phyloP scores from a whole-genome alignment of 2,797 vertebrate species.

The Gephyroberyx darwinii region DNA sequence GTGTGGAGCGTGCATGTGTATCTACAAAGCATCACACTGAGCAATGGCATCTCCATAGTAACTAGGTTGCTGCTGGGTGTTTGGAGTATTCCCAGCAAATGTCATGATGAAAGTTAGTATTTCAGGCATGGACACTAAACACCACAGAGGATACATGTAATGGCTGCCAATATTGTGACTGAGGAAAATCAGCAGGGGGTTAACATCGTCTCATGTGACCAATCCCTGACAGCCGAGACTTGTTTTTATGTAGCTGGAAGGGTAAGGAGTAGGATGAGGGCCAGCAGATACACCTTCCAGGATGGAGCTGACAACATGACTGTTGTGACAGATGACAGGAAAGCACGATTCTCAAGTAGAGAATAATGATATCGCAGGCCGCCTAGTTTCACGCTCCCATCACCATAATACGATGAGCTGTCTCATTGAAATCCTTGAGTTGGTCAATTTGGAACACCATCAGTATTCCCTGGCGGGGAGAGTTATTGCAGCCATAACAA shows the following conservation, averaged over 20 bases:
- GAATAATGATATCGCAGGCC: slow-evolving; percentile 41
- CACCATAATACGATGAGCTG: slow-evolving; percentile 68
- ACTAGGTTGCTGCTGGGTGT: slow-evolving; percentile 46
- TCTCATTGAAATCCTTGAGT: slow-evolving; percentile 65
- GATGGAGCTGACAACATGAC: slow-evolving; percentile 39
- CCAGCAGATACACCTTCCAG: slow-evolving; percentile 45
- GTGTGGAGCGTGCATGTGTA: slow-evolving; percentile 3
- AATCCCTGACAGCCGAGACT: slow-evolving; percentile 31
- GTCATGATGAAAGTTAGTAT: slow-evolving; percentile 69
- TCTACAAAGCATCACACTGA: slow-evolving; percentile 23
- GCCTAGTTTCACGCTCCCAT: slow-evolving; percentile 60
- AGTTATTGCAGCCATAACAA: slow-evolving; percentile 73
- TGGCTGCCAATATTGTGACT: slow-evolving; percentile 65
- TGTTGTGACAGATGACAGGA: slow-evolving; percentile 48
- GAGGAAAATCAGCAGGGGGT: slow-evolving; percentile 58
- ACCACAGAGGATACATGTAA: slow-evolving; percentile 53
- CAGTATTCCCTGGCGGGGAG: slow-evolving; percentile 30
- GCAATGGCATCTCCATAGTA: slow-evolving; percentile 64
- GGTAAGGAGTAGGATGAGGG: slow-evolving; percentile 32
- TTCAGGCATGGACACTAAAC: slow-evolving; percentile 58
- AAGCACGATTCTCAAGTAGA: slow-evolving; percentile 43
- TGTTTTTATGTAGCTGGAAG: slow-evolving; percentile 52
- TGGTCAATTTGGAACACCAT: slow-evolving; percentile 61
- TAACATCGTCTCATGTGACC: slow-evolving; percentile 58
- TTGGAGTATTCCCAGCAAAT: slow-evolving; percentile 66